These are phyloP conservation scores for Melanophora roralis DNA, from an alignment of 2,888 invertebrate genomes.

Conservation along the genomic window DNA sequence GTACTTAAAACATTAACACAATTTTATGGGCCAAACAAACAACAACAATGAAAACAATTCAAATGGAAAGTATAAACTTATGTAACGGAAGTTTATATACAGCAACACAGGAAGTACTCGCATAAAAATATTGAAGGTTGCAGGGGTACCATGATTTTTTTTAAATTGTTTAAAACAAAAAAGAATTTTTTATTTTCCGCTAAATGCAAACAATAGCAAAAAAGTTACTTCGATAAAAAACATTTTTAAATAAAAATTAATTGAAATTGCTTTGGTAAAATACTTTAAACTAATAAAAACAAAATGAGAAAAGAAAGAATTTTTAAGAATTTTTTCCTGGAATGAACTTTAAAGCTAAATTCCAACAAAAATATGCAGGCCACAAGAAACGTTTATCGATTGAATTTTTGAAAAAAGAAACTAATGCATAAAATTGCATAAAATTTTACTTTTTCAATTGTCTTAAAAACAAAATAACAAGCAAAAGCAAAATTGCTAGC, in stretches of 20 bases:
- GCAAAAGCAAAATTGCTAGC: background rate
- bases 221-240: conserved; percentile 29
- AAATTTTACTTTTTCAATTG: conserved; percentile 29
- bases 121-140: conserved; percentile 47
- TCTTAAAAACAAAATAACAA: background rate
- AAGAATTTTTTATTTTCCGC: conserved; percentile 30
- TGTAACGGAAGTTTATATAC: conserved; percentile 46
- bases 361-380: conserved; percentile 11
- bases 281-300: conserved; percentile 15
- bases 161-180: conserved; percentile 2
- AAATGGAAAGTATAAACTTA: background rate
- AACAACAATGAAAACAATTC: too few species aligned
- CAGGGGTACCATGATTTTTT: conserved; percentile 15
- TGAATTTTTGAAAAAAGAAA: background rate
- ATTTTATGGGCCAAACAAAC: too few species aligned
- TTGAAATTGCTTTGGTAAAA: too few species aligned
- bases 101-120: conserved; percentile 43
- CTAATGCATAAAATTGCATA: conserved; percentile 2
- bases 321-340: background rate
- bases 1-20: too few species aligned
- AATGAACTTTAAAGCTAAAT: background rate
- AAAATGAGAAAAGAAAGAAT: background rate
- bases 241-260: conserved; percentile 38
- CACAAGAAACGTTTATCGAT: conserved; percentile 51
- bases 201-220: conserved; percentile 5